Base-by-base conservation (phyloP, 2,113 vertebrate genomes). In the Varanus salvator region DNA sequence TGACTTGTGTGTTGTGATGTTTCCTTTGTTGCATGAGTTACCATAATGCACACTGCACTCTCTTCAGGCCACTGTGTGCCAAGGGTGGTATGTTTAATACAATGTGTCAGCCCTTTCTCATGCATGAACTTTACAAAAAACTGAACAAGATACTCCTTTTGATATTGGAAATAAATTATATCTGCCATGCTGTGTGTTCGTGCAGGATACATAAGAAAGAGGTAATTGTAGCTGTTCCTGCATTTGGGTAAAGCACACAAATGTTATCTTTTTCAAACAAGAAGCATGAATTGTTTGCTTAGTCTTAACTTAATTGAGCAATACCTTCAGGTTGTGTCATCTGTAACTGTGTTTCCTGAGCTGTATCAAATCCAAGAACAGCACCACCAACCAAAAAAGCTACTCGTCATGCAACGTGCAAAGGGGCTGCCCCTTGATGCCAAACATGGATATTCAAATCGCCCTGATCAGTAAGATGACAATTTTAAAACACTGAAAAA, bases 231-330 rank as follows among this genome's bases (percentile, higher is more conserved):
- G 88, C 84, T 25, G 86, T 93, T 71, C 44, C 4, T 90, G 64
- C 91, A 87, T 87, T 80, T 89, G 21, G 54, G 87, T 91, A 68
- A 85, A 77, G 84, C 78, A 89, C 72, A 91, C 23, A 0, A 85
- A 88, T 72, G 38, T 94, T 94, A 96, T 94, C 91, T 93, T 95
- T 94, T 93, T 90, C 87, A 96, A 95, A 93, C 83, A 94, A 90
- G 84, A 90, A 95, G 44, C 60, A 82, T 21, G 11, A 82, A 14
- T 91, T 92, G 91, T 77, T 77, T 77, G 85, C n/a, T 69, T 84
- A 82, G 6, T 38, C 31, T 91, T 86, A 85, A 19, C 34, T n/a
- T n/a, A 23, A 29, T 90, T 71, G 72, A 80, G 74, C 50, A 85
- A 90, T 34, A 19, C 1, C 12, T 85, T 38, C n/a, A 29, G 48